phyloP scores from a whole-genome alignment of 2,797 vertebrate genomes.

The Phalanger gymnotis region DNA sequence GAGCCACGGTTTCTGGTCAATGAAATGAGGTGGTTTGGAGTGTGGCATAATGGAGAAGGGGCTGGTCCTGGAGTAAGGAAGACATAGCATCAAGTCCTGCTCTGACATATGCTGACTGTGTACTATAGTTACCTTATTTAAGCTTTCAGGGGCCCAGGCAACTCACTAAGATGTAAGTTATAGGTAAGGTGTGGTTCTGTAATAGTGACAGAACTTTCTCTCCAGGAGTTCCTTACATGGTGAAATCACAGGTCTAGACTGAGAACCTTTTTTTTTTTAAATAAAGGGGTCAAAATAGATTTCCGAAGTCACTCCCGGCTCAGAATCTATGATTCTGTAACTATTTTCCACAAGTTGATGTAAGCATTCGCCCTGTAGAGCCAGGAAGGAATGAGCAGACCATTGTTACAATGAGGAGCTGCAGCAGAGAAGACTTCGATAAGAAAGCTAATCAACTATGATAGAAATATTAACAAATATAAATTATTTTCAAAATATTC shows the following conservation, averaged over 20 bases:
- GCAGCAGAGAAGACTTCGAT: neutral
- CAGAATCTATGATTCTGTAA: neutral
- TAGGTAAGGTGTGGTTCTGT: neutral
- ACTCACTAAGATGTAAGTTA: neutral
- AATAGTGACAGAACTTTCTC: neutral
- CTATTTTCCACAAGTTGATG: neutral
- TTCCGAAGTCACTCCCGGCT: neutral
- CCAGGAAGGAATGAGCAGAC: neutral
- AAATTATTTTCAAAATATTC: constrained; percentile 7
- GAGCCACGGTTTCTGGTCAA: neutral
- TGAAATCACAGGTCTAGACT: neutral
- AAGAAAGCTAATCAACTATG: neutral
- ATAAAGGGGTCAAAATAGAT: neutral
- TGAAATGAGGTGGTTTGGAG: neutral
- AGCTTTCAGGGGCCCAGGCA: neutral
- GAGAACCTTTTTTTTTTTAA: neutral
- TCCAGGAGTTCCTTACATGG: neutral
- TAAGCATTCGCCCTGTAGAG: neutral
- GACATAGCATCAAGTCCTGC: neutral
- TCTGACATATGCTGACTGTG: neutral
- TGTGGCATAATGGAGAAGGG: neutral
- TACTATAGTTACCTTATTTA: neutral
- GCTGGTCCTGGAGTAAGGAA: neutral
- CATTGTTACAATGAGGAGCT: neutral
- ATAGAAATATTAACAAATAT: constrained; percentile 8